Evolutionary conservation across 2,113 vertebrate species (phyloP).

Genomic region (Festucalex cinctus): DNA sequence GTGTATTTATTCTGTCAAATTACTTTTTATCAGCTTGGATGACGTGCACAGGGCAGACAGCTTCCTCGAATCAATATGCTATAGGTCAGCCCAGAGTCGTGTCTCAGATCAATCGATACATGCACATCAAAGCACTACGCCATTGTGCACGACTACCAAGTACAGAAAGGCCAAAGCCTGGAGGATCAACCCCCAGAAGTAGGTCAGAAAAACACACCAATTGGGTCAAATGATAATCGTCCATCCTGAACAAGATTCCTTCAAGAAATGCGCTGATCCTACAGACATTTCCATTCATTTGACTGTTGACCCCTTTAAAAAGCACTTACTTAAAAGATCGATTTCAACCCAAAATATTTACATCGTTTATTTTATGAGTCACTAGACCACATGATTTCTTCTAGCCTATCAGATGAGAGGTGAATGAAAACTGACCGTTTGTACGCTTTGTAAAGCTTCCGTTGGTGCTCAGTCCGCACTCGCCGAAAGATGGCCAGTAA

Average conservation of each 20-base stretch:
- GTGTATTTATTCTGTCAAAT: slow-evolving; percentile 34
- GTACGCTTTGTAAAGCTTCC: too few relatives aligned
- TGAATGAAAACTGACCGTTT: too few relatives aligned
- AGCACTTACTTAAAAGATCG: not conserved
- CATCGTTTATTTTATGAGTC: not conserved
- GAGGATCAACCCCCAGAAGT: slow-evolving; percentile 61
- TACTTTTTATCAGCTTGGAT: slow-evolving; percentile 57
- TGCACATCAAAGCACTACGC: slow-evolving; percentile 65
- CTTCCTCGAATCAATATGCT: slow-evolving; percentile 60
- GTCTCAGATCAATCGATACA: slow-evolving; percentile 67
- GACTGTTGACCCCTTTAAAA: not conserved
- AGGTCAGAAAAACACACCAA: slow-evolving; percentile 66
- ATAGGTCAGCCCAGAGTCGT: slow-evolving; percentile 68
- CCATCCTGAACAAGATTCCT: slow-evolving; percentile 33
- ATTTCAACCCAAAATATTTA: not conserved
- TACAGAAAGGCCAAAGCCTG: slow-evolving; percentile 60
- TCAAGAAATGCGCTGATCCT: slow-evolving; percentile 13
- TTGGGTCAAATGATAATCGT: slow-evolving; percentile 66
- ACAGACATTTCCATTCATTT: not conserved
- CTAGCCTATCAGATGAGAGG: not conserved
- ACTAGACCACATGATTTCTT: not conserved
- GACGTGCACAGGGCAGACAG: slow-evolving; percentile 41
- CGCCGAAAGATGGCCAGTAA: too few relatives aligned
- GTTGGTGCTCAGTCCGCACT: too few relatives aligned
- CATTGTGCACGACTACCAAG: slow-evolving; percentile 63